Conservation (phyloP, 2,113 vertebrate species). For the Spea multiplicata region DNA sequence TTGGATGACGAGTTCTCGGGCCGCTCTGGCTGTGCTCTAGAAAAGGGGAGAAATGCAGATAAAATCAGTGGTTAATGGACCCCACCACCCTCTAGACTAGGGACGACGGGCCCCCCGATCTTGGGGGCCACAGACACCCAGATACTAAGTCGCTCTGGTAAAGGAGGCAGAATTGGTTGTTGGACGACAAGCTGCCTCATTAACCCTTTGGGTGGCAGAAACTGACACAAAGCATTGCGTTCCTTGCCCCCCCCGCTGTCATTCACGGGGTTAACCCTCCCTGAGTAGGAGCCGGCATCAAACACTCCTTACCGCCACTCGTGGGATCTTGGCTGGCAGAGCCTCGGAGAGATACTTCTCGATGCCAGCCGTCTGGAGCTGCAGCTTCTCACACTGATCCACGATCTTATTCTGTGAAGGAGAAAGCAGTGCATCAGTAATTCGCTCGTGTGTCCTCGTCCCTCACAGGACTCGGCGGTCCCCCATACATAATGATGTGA, state of each 20-base stretch:
- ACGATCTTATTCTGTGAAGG: constrained; percentile 79
- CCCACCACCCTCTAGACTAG: too few relatives aligned
- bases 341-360: constrained; percentile 75
- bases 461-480: not conserved
- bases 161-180: too few relatives aligned
- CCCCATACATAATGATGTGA: not conserved
- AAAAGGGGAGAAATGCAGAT: not conserved
- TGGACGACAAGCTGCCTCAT: too few relatives aligned
- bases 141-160: too few relatives aligned
- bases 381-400: constrained; percentile 87
- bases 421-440: constrained; percentile 1
- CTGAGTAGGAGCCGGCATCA: too few relatives aligned
- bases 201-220: too few relatives aligned
- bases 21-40: constrained; percentile 68
- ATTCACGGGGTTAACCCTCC: too few relatives aligned
- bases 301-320: constrained; percentile 70
- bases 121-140: too few relatives aligned
- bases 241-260: too few relatives aligned
- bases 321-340: constrained; percentile 75
- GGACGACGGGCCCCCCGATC: too few relatives aligned
- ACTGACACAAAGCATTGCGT: too few relatives aligned
- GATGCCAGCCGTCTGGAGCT: constrained; percentile 81
- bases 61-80: too few relatives aligned
- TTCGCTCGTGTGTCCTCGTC: not conserved
- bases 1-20: constrained; percentile 78